Evolutionary conservation across 2,888 invertebrate species (phyloP).

Genomic region (Gari tellinella): DNA sequence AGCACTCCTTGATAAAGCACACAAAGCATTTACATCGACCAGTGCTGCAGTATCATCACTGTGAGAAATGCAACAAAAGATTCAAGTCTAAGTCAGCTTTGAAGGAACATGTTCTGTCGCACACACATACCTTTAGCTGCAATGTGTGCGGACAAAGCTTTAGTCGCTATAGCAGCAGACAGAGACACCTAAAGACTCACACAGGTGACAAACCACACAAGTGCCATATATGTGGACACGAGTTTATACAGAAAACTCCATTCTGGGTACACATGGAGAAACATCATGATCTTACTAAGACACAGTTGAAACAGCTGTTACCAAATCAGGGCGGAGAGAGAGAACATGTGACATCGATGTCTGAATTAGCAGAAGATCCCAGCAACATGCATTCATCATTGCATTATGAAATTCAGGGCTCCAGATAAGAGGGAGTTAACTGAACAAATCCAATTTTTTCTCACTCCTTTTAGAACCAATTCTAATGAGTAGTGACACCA

Average conservation of each 20-base stretch:
- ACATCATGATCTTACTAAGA: conserved; percentile 33
- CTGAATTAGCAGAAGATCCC: too few relatives aligned
- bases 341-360: too few relatives aligned
- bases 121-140: conserved; percentile 17
- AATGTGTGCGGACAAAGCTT: conserved; percentile 12
- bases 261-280: conserved; percentile 54
- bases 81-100: not conserved
- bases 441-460: too few relatives aligned
- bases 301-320: too few relatives aligned
- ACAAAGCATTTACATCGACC: not conserved
- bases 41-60: not conserved
- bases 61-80: conserved; percentile 1
- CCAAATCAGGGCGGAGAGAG: too few relatives aligned
- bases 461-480: too few relatives aligned
- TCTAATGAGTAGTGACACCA: too few relatives aligned
- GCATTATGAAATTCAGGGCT: too few relatives aligned
- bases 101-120: conserved; percentile 10
- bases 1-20: conserved; percentile 1
- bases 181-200: conserved; percentile 36
- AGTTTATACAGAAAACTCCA: conserved; percentile 46
- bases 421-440: too few relatives aligned
- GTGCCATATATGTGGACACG: conserved; percentile 38
- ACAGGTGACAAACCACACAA: conserved; percentile 18
- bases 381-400: too few relatives aligned
- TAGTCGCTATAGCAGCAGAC: conserved; percentile 4